A percentile compares a stretch with the other conserved stretches of the same genome.
phyloP scores from a whole-genome alignment of 2,113 vertebrate genomes.

The Pluvianellus socialis region DNA sequence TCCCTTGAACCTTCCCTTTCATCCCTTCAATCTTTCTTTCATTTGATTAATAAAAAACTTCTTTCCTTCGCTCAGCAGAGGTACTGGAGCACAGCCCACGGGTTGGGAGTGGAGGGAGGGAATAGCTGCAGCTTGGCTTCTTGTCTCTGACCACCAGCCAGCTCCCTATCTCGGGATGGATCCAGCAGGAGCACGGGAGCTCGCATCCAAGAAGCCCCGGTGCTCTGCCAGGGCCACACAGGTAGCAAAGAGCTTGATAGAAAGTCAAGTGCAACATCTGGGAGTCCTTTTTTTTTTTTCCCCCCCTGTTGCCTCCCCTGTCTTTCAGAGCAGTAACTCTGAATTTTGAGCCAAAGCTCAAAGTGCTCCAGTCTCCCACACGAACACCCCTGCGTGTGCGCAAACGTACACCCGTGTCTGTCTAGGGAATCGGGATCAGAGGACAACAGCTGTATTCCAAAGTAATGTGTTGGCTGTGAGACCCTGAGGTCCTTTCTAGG shows the following conservation, averaged over 20 bases:
- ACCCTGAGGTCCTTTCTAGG: neutral
- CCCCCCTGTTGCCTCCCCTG: neutral
- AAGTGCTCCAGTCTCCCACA: neutral
- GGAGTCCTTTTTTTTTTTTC: neutral
- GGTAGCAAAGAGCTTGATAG: constrained; percentile 18
- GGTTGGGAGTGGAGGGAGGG: neutral
- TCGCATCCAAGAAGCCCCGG: neutral
- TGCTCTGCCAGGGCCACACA: constrained; percentile 57
- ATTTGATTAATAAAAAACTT: neutral
- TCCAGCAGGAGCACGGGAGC: constrained; percentile 1
- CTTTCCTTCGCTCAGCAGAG: neutral
- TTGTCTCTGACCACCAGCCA: constrained; percentile 18
- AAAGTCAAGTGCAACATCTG: constrained; percentile 43
- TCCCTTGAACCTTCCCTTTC: neutral
- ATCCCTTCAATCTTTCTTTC: neutral
- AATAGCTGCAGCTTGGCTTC: constrained; percentile 41
- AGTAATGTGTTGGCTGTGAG: neutral
- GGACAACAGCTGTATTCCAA: neutral
- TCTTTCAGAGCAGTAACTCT: neutral
- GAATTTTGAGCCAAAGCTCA: neutral
- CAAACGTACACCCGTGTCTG: fast-evolving
- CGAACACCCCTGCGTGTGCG: fast-evolving
- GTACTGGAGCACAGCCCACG: constrained; percentile 8
- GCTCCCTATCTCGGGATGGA: constrained; percentile 12
- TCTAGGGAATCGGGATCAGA: neutral